Evolutionary conservation across 2,797 vertebrate species (phyloP).

Genomic region (Buceros bicornis): DNA sequence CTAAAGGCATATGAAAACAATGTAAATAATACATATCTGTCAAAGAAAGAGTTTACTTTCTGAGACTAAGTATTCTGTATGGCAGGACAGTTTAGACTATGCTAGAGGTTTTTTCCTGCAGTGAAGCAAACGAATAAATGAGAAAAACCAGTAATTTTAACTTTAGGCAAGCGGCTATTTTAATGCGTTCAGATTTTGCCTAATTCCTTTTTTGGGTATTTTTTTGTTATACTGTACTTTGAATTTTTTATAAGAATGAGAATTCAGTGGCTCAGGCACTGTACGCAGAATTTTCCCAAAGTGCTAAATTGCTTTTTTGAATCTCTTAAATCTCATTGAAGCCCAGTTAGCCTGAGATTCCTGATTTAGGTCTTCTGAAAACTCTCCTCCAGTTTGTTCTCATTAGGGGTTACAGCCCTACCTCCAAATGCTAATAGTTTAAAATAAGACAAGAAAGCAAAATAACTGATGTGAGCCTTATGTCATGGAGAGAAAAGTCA

Average conservation of each 20-base stretch:
- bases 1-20: background rate
- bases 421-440: background rate
- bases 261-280: background rate
- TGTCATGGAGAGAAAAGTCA: background rate
- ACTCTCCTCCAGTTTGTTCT: background rate
- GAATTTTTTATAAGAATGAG: conserved; percentile 3
- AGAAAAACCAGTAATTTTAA: background rate
- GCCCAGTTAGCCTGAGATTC: background rate
- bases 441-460: background rate
- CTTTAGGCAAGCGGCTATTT: background rate
- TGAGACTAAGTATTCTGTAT: background rate
- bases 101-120: background rate
- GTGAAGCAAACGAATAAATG: background rate
- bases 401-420: background rate
- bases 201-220: background rate
- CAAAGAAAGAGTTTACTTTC: background rate
- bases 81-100: background rate
- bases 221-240: background rate
- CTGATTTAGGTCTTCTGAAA: background rate
- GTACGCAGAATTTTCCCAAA: background rate
- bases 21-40: background rate
- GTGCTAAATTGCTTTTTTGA: background rate
- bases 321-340: background rate
- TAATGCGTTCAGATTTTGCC: background rate
- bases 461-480: background rate